A percentile compares a stretch with the other conserved stretches of the same genome.
Evolutionary conservation across 2,113 vertebrate species (phyloP).

Genomic region (Dryoscopus gambensis): DNA sequence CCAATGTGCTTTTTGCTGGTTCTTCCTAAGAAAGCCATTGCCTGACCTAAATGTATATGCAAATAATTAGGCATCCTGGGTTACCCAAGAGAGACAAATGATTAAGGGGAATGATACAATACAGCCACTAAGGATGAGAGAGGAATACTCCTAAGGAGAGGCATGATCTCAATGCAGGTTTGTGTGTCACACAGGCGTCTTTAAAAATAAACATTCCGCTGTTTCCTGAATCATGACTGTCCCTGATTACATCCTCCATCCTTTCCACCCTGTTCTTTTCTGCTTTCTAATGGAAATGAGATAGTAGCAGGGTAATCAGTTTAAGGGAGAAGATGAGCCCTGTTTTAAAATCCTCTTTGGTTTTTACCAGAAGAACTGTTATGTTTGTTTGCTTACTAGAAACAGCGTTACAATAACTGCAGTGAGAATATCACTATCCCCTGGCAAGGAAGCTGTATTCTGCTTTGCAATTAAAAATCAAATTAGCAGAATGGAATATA

Average conservation of each 20-base stretch:
- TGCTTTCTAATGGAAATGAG: neutral
- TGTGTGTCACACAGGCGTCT: neutral
- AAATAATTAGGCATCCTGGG: constrained; percentile 14
- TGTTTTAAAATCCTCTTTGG: constrained; percentile 23
- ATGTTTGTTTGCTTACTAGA: neutral
- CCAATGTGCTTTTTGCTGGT: neutral
- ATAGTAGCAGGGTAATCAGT: neutral
- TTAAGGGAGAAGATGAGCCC: constrained; percentile 15
- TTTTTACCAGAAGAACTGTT: neutral
- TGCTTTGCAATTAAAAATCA: neutral
- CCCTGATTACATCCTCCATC: neutral
- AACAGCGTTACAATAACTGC: neutral
- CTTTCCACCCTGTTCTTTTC: neutral
- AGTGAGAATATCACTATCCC: neutral
- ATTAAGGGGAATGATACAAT: neutral
- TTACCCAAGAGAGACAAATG: neutral
- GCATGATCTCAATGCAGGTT: neutral
- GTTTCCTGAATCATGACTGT: neutral
- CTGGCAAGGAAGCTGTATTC: neutral
- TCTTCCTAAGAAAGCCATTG: neutral
- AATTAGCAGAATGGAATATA: neutral
- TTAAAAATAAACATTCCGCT: constrained; percentile 27
- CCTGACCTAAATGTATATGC: constrained; percentile 28
- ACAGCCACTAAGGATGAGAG: neutral
- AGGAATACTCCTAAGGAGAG: neutral